These are phyloP conservation scores for Ceramica pisi DNA, from an alignment of 2,888 invertebrate genomes.

Conservation along the genomic window DNA sequence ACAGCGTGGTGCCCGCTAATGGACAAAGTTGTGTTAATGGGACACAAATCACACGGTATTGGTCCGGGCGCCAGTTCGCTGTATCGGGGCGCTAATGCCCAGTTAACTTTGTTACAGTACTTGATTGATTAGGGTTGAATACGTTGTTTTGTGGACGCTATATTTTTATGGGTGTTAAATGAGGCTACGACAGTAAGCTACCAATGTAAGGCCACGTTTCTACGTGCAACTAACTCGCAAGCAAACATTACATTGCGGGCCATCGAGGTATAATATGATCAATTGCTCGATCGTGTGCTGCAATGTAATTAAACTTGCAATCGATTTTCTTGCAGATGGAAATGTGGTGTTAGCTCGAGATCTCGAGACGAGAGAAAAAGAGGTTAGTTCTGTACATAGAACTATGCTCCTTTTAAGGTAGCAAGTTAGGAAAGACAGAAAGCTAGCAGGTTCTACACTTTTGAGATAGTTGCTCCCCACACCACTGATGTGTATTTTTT, in stretches of 20 bases:
- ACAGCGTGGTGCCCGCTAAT: slow-evolving; percentile 70
- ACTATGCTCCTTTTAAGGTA: background rate
- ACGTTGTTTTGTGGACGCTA: background rate
- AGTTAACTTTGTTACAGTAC: slow-evolving; percentile 47
- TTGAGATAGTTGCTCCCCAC: too few species aligned
- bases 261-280: too few species aligned
- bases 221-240: too few species aligned
- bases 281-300: too few species aligned
- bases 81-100: slow-evolving; percentile 58
- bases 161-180: background rate
- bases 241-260: too few species aligned
- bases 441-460: too few species aligned
- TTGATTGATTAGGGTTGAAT: slow-evolving; percentile 58
- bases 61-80: slow-evolving; percentile 27
- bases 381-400: background rate
- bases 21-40: slow-evolving; percentile 73
- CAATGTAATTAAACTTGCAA: too few species aligned
- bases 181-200: slow-evolving; percentile 6
- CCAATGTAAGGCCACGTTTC: background rate
- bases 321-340: too few species aligned
- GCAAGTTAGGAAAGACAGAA: background rate
- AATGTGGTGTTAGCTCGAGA: too few species aligned
- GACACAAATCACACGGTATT: slow-evolving; percentile 65
- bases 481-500: too few species aligned
- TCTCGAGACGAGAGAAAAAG: background rate